These are phyloP conservation scores for Allenopithecus nigroviridis DNA, from an alignment of 2,797 vertebrate genomes.

Conservation along the genomic window DNA sequence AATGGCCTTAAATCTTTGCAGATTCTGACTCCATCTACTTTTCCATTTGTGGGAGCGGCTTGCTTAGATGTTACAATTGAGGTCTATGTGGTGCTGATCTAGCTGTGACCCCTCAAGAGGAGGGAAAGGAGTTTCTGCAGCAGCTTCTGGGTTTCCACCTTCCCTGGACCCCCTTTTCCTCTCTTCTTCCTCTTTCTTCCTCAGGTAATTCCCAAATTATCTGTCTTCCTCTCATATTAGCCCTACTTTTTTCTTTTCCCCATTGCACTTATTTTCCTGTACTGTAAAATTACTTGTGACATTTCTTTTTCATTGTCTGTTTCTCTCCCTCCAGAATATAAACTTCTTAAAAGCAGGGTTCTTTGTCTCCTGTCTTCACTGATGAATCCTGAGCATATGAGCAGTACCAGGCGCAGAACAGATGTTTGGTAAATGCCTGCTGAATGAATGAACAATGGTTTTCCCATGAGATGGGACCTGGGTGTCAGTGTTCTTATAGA, in stretches of 20 bases:
- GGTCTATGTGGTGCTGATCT: fast-evolving
- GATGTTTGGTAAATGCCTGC: not conserved
- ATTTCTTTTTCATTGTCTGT: not conserved
- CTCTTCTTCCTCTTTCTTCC: not conserved
- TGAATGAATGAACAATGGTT: not conserved
- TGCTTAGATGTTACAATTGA: not conserved
- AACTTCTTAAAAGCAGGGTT: not conserved
- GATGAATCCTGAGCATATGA: not conserved
- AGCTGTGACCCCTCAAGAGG: not conserved
- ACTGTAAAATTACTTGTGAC: not conserved
- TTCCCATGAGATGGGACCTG: not conserved
- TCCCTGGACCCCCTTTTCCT: not conserved
- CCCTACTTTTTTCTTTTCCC: not conserved
- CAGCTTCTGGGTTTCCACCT: not conserved
- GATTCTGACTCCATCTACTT: not conserved
- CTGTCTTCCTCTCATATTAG: not conserved
- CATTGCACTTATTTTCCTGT: not conserved
- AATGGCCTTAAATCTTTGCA: not conserved
- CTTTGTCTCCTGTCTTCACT: not conserved
- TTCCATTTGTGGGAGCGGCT: not conserved
- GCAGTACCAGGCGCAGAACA: not conserved
- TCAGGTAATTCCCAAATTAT: not conserved
- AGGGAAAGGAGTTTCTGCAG: not conserved
- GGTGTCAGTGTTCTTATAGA: not conserved
- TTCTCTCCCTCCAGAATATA: not conserved